Percentiles rank a stretch among this genome's conserved stretches.
phyloP scores from a whole-genome alignment of 1,140 invertebrate species.

The Oryzaephilus surinamensis region DNA sequence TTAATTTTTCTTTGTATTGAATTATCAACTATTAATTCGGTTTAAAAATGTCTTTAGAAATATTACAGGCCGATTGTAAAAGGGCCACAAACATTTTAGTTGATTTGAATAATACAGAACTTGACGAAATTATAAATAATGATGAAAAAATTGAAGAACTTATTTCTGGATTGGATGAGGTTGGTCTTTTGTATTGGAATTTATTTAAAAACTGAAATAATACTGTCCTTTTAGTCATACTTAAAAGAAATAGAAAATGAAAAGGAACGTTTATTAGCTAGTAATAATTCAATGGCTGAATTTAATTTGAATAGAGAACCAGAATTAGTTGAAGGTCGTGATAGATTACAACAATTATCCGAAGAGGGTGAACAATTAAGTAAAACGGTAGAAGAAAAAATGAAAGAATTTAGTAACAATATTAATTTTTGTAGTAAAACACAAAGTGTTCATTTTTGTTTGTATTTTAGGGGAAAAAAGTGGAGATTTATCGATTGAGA shows the following conservation, averaged over 20 bases:
- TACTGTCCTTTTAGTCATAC: conserved; percentile 39
- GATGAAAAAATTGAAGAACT: conserved; percentile 73
- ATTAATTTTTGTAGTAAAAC: not conserved
- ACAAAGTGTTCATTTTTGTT: not conserved
- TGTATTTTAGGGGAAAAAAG: conserved; percentile 51
- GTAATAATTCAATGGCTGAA: conserved; percentile 77
- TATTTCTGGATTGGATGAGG: conserved; percentile 67
- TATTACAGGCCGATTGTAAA: conserved; percentile 24
- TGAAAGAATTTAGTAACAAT: conserved; percentile 52
- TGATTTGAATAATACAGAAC: conserved; percentile 55
- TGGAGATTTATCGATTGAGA: conserved; percentile 63
- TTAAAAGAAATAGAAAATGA: conserved; percentile 69
- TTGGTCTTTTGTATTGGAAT: conserved; percentile 35
- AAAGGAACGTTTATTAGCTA: conserved; percentile 73
- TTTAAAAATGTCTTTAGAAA: no score
- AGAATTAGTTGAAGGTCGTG: conserved; percentile 59
- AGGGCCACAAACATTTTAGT: conserved; percentile 12
- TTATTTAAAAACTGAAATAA: conserved; percentile 7
- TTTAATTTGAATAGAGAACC: conserved; percentile 77
- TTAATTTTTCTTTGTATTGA: no score
- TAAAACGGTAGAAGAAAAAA: conserved; percentile 53
- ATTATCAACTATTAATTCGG: no score
- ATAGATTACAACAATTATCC: conserved; percentile 54
- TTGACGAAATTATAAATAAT: conserved; percentile 74
- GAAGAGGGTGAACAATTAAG: conserved; percentile 57